Evolutionary conservation across 2,797 vertebrate species (phyloP).

Genomic region (Semotilus atromaculatus): DNA sequence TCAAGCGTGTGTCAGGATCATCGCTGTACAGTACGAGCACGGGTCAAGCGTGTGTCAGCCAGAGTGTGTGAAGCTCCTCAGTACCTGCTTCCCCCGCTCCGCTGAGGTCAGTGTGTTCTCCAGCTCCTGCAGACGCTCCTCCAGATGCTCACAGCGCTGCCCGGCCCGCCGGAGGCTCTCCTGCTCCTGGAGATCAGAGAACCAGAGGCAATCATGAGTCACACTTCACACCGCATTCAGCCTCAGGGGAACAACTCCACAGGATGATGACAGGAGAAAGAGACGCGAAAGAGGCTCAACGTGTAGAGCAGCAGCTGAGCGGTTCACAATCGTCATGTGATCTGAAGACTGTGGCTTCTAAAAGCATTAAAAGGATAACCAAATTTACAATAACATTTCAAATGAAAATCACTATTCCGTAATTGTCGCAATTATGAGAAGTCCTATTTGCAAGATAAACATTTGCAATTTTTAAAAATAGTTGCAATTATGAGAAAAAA

Average conservation of each 20-base stretch:
- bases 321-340: not conserved
- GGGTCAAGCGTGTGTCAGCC: not conserved
- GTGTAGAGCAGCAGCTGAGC: not conserved
- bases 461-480: not conserved
- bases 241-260: not conserved
- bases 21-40: not conserved
- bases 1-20: no score
- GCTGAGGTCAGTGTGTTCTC: conserved; percentile 69
- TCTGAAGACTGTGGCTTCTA: not conserved
- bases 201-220: not conserved
- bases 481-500: not conserved
- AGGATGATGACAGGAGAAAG: not conserved
- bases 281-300: not conserved
- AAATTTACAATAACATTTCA: not conserved
- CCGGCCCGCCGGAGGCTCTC: conserved; percentile 72
- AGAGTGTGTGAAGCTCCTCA: not conserved
- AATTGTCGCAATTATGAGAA: not conserved
- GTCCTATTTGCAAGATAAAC: not conserved
- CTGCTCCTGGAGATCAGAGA: conserved; percentile 70
- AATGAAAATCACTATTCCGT: not conserved
- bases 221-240: not conserved
- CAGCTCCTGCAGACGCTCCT: conserved; percentile 76
- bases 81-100: conserved; percentile 76
- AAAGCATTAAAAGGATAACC: not conserved
- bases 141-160: conserved; percentile 73